Evolutionary conservation across 2,888 invertebrate species (phyloP).

Genomic region (Lithophane semibrunnea): DNA sequence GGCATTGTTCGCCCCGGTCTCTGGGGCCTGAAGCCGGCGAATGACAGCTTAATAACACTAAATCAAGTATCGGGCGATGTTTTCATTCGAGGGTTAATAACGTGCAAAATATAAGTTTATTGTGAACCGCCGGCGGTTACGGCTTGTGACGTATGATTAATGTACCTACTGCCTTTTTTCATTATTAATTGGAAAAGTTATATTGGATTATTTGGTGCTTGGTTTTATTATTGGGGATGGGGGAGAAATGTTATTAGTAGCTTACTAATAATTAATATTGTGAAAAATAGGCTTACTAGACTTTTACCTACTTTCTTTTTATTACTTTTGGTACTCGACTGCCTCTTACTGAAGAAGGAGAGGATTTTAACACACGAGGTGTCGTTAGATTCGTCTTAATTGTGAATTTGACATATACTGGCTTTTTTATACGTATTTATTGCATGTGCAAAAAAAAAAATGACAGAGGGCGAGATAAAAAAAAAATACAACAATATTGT

Average conservation of each 20-base stretch:
- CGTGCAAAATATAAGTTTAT: conserved; percentile 79
- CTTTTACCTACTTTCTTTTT: not conserved
- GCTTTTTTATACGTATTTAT: too few relatives aligned
- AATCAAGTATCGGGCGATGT: conserved; percentile 82
- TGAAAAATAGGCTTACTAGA: not conserved
- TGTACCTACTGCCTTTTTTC: conserved; percentile 48
- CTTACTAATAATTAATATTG: not conserved
- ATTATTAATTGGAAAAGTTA: conserved; percentile 66
- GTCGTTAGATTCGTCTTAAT: too few relatives aligned
- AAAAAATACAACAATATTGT: not conserved
- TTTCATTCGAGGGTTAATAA: conserved; percentile 78
- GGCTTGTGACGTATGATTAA: conserved; percentile 62
- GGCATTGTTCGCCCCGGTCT: conserved; percentile 75
- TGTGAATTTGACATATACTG: too few relatives aligned
- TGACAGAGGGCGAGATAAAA: not conserved
- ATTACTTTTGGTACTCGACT: too few relatives aligned
- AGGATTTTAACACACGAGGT: too few relatives aligned
- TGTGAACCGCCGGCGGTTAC: conserved; percentile 62
- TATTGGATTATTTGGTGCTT: conserved; percentile 30
- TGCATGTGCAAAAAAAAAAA: not conserved
- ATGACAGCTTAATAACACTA: conserved; percentile 88
- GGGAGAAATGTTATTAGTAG: not conserved
- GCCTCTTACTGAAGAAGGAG: too few relatives aligned
- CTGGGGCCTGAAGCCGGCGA: conserved; percentile 71
- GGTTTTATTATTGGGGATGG: conserved; percentile 18